Evolutionary conservation across 2,888 invertebrate genomes (phyloP).

Genomic region (Argyresthia goedartella): DNA sequence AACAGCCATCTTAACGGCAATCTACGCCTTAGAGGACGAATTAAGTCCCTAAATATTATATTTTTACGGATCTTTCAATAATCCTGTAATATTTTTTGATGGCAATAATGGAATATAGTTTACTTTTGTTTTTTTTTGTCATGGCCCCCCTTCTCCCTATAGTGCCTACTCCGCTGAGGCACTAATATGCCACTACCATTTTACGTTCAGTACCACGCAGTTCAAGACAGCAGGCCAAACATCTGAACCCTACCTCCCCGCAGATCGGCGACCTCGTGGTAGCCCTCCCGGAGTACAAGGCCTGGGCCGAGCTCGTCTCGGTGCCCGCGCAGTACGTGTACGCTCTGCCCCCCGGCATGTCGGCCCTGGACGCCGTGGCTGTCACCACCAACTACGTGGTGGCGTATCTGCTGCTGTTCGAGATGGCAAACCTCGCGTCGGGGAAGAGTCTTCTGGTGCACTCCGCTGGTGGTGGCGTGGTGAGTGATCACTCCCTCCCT

Average conservation of each 20-base stretch:
- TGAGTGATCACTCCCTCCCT: slow-evolving; percentile 66
- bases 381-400: slow-evolving; percentile 89
- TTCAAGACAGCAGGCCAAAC: too few species aligned
- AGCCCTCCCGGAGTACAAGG: slow-evolving; percentile 85
- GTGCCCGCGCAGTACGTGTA: slow-evolving; percentile 87
- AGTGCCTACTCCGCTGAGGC: too few species aligned
- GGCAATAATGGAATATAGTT: too few species aligned
- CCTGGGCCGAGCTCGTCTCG: slow-evolving; percentile 88
- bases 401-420: slow-evolving; percentile 87
- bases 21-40: too few species aligned
- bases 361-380: slow-evolving; percentile 84
- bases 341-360: slow-evolving; percentile 81
- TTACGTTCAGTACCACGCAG: too few species aligned
- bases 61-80: too few species aligned
- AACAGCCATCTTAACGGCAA: too few species aligned
- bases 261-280: slow-evolving; percentile 87
- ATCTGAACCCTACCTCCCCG: background rate
- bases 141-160: too few species aligned
- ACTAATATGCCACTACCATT: too few species aligned
- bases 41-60: too few species aligned
- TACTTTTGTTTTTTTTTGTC: too few species aligned
- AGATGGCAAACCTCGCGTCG: slow-evolving; percentile 81
- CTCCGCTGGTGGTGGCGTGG: slow-evolving; percentile 91
- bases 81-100: too few species aligned
- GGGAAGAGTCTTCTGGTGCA: slow-evolving; percentile 87